phyloP scores from a whole-genome alignment of 2,113 vertebrate species.

The Archocentrus centrarchus region DNA sequence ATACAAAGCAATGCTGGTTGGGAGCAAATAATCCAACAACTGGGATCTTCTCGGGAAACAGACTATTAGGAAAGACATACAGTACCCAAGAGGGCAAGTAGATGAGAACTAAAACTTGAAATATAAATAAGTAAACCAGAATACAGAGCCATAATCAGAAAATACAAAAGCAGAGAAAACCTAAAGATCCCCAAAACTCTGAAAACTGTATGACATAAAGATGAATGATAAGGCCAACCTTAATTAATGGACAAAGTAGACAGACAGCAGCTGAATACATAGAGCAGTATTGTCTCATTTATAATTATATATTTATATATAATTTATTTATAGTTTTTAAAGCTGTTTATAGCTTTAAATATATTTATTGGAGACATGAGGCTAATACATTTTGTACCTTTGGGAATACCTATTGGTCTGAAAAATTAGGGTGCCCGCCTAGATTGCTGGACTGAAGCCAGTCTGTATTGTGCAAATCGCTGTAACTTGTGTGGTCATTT shows the following conservation, averaged over 20 bases:
- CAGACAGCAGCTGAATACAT: background rate
- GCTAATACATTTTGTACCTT: background rate
- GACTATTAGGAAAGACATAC: no score
- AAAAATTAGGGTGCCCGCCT: conserved; percentile 35
- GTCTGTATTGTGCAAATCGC: conserved; percentile 22
- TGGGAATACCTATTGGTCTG: background rate
- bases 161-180: no score
- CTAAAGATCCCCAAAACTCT: no score
- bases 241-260: background rate
- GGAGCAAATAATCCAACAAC: no score
- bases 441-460: conserved; percentile 38
- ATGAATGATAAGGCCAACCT: background rate
- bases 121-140: no score
- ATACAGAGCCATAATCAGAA: no score
- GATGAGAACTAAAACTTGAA: no score
- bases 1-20: no score
- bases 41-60: no score
- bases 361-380: background rate
- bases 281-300: background rate
- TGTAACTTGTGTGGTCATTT: conserved; percentile 15
- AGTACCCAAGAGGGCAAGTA: no score
- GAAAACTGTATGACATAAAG: background rate
- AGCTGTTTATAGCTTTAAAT: background rate
- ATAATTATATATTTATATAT: no score
- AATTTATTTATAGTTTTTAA: background rate